Percentiles rank a stretch among this genome's conserved stretches.
Conservation (phyloP, 2,888 invertebrate species). For the Drosophila melanosoma region DNA sequence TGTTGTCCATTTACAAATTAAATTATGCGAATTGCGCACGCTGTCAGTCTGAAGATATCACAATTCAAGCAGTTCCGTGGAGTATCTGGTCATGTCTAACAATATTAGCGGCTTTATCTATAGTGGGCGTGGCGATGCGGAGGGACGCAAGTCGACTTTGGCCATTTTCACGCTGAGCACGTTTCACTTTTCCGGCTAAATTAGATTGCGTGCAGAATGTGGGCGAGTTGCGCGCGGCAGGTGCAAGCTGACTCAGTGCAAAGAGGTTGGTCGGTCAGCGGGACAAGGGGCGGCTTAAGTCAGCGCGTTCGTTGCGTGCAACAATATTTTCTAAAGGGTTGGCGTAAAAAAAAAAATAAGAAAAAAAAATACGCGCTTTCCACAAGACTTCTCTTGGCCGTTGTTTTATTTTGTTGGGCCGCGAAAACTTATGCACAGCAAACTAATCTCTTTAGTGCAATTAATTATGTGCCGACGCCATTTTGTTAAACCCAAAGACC, state of each 20-base stretch:
- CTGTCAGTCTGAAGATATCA: constrained; percentile 37
- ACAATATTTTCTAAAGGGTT: constrained; percentile 32
- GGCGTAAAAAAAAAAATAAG: neutral
- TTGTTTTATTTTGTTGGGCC: constrained; percentile 19
- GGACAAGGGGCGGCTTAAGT: constrained; percentile 25
- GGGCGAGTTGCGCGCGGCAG: constrained; percentile 54
- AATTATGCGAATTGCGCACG: constrained; percentile 31
- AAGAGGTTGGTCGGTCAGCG: neutral
- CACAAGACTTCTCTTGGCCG: neutral
- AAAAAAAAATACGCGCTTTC: constrained; percentile 3
- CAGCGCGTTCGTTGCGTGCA: constrained; percentile 46
- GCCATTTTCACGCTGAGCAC: constrained; percentile 63
- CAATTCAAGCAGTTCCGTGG: constrained; percentile 14
- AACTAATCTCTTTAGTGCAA: constrained; percentile 73
- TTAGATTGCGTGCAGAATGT: constrained; percentile 75
- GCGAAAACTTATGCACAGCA: constrained; percentile 59
- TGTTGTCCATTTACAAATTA: constrained; percentile 9
- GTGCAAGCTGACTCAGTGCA: constrained; percentile 53
- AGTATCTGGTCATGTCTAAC: constrained; percentile 27
- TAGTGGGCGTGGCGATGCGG: constrained; percentile 20
- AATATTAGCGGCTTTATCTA: constrained; percentile 44
- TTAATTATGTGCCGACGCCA: constrained; percentile 70
- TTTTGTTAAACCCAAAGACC: constrained; percentile 47
- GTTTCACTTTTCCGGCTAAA: constrained; percentile 61
- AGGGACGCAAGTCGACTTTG: constrained; percentile 12